These are phyloP conservation scores for Reticulitermes speratus DNA, from an alignment of 1,140 invertebrate species.

Conservation along the genomic window DNA sequence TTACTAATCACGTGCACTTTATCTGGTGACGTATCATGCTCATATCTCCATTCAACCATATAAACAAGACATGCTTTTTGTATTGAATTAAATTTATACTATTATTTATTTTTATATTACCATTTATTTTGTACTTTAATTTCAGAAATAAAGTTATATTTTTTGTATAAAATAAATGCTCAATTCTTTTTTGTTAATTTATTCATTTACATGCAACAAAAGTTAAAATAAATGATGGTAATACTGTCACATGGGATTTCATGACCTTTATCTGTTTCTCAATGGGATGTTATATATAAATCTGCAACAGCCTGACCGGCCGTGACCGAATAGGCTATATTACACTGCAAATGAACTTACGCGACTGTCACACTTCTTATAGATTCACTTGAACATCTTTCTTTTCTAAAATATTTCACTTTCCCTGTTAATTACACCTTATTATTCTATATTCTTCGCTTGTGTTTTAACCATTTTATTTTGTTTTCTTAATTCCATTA, in stretches of 20 bases:
- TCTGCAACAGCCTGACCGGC: neutral
- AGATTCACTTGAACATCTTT: too few species aligned
- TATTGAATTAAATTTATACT: neutral
- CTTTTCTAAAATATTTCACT: too few species aligned
- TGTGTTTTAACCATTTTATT: too few species aligned
- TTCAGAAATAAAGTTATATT: constrained; percentile 1
- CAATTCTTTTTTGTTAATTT: neutral
- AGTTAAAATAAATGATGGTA: neutral
- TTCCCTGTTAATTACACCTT: too few species aligned
- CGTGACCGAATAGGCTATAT: too few species aligned
- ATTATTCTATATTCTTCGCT: too few species aligned
- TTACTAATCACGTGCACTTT: neutral
- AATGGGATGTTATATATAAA: neutral
- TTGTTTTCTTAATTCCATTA: too few species aligned
- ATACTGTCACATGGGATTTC: neutral
- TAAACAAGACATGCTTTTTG: neutral
- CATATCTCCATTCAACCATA: neutral
- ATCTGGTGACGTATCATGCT: neutral
- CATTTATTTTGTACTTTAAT: neutral
- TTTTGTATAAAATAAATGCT: neutral
- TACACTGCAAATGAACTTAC: too few species aligned
- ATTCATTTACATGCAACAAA: too few species aligned
- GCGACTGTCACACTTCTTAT: too few species aligned
- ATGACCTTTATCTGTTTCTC: neutral
- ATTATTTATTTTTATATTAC: constrained; percentile 4